Evolutionary conservation across 2,797 vertebrate species (phyloP).

Genomic region (Squalus acanthias): DNA sequence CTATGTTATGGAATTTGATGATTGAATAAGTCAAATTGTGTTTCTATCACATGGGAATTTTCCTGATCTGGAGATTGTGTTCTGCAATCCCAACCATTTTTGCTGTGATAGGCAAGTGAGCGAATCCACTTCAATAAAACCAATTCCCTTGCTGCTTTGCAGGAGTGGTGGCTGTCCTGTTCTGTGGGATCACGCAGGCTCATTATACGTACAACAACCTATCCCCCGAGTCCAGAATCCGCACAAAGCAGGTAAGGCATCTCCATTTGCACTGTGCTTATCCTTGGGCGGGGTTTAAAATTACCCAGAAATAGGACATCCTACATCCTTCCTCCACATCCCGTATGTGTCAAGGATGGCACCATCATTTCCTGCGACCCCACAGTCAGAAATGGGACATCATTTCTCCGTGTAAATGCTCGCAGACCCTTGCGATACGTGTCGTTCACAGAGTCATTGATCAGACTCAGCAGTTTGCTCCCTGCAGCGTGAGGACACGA

Average conservation of each 20-base stretch:
- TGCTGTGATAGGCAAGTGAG: not conserved
- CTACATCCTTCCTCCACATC: not conserved
- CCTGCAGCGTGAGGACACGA: too few relatives aligned
- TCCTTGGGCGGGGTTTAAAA: not conserved
- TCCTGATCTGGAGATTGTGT: not conserved
- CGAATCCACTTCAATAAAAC: not conserved
- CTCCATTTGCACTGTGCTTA: not conserved
- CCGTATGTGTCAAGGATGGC: not conserved
- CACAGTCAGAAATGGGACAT: too few relatives aligned
- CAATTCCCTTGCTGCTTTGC: conserved; percentile 39
- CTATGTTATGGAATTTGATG: not conserved
- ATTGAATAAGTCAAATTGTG: not conserved
- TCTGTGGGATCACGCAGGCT: conserved; percentile 95
- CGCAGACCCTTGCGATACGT: too few relatives aligned
- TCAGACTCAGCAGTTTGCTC: too few relatives aligned
- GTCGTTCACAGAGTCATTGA: too few relatives aligned
- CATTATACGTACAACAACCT: conserved; percentile 97
- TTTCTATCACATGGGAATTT: not conserved
- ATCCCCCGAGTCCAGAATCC: conserved; percentile 85
- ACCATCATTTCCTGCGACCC: too few relatives aligned
- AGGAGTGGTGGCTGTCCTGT: conserved; percentile 94
- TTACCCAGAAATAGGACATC: not conserved
- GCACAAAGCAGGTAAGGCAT: conserved; percentile 85
- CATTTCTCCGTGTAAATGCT: too few relatives aligned
- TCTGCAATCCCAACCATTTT: not conserved